phyloP scores from a whole-genome alignment of 1,140 invertebrate genomes.

The Zaprionus ornatus region DNA sequence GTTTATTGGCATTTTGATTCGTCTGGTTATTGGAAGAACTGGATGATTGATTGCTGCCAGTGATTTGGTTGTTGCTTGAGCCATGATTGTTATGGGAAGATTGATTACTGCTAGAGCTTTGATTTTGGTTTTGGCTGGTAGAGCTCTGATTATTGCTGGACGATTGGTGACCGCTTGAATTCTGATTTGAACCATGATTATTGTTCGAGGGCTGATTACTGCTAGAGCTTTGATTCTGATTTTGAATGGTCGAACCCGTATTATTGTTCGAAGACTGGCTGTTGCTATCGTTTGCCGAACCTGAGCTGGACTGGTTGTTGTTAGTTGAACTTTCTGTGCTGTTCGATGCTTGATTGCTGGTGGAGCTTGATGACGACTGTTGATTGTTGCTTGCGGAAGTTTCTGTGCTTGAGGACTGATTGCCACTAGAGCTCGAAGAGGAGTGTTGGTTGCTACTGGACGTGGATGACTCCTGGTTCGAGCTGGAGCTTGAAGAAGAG shows the following conservation, averaged over 20 bases:
- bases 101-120: conserved; percentile 41
- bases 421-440: conserved; percentile 17
- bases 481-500: conserved; percentile 43
- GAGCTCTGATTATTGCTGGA: conserved; percentile 31
- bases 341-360: conserved; percentile 21
- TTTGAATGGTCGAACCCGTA: conserved; percentile 29
- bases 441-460: conserved; percentile 37
- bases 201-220: conserved; percentile 49
- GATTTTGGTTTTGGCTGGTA: conserved; percentile 37
- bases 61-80: conserved; percentile 35
- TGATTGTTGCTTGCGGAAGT: conserved; percentile 29
- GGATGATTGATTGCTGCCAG: conserved; percentile 51
- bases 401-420: conserved; percentile 37
- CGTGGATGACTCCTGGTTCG: conserved; percentile 50
- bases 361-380: conserved; percentile 33
- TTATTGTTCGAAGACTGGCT: conserved; percentile 43
- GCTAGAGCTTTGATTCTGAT: conserved; percentile 32
- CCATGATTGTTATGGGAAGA: conserved; percentile 55
- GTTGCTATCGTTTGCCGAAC: conserved; percentile 14
- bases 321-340: not conserved
- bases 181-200: conserved; percentile 53
- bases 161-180: conserved; percentile 34
- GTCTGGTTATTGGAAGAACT: conserved; percentile 31
- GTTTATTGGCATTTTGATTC: conserved; percentile 49
- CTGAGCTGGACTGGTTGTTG: conserved; percentile 19